Base-by-base conservation (phyloP, 1,140 invertebrate species). In the Scaptodrosophila lebanonensis region DNA sequence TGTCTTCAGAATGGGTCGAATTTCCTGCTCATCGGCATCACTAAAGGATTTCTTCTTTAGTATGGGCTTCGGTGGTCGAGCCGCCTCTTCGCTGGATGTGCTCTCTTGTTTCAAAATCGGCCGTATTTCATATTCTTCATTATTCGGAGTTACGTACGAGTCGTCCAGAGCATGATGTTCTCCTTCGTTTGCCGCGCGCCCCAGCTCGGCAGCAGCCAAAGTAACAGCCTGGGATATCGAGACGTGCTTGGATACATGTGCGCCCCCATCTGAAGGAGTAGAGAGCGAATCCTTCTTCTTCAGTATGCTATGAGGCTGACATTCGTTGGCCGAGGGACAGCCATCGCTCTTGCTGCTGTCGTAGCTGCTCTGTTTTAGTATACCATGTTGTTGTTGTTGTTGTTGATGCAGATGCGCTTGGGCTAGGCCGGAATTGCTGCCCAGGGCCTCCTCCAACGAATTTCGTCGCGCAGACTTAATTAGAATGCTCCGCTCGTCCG, bases 41-140 rank as follows among this genome's bases (percentile, higher is more conserved):
- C 91, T 91, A 40, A 91, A 93, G 0, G 92, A 92, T 79, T 95
- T 95, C 83, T 95, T 95, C 73, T 96, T 95, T 5, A 96, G 75
- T 75, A 95, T 95, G 1, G 94, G 93, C 83, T 90, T 92, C 0
- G 92, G 92, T 25, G 88, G 89, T 36, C 91, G 82, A 20, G 68
- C 58, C 9, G 68, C 50, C 45, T 86, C 70, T 48, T 76, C 70
- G 45, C 82, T 70, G 44, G 66, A 63, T 25, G 66, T 59, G 66
- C 76, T 86, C 15, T 87, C 86, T 33, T 70, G 62, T 83, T 95
- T 95, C 2, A 95, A 84, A 56, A 96, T 95, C 1, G 94, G 94
- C 63, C 91, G 90, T 0, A 93, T 94, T 42, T 93, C 84, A 4
- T 83, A 66, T 18, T 86, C 91, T 38, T 89, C 90, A 48, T 63